Base-by-base conservation (phyloP, 2,888 invertebrate genomes). In the Drosophila maculinotata region DNA sequence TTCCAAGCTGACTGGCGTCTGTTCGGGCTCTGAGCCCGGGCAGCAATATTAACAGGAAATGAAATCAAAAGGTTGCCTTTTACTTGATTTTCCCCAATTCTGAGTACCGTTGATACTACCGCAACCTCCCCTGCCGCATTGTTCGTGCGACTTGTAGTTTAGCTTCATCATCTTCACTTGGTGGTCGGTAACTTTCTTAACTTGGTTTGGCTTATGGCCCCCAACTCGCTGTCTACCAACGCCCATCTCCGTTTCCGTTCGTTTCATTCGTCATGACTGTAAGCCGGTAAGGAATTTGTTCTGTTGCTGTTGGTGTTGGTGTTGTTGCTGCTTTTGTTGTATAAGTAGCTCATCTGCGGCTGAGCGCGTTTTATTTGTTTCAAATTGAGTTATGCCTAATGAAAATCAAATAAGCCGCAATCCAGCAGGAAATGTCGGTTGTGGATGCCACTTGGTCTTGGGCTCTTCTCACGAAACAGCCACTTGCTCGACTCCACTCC, bases 301-400 rank as follows among this genome's bases (percentile, higher is more conserved):
- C 35, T 52, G 41, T 51, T 62, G 38, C 52, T 69, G 45, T 30
- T 44, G 56, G 59, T 68, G 53, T 52, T 64, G 53, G 31, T 57
- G 39, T 30, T 51, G 38, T 47, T 58, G 58, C 20, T 53, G 35
- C 47, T 64, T 69, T 78, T 78, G 85, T 70, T 72, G 66, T 76
- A 74, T 79, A 82, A 83, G 83, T 73, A 85, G 83, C 83, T 84
- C 84, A 78, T 80, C 79, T 77, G 77, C 76, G 83, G 82, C 82
- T 76, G 82, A 79, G 78, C 75, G 67, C 73, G 75, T 81, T 84
- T 85, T 88, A 77, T 85, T 85, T 78, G 88, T 79, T 79, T 87
- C 80, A 84, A 89, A 89, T 89, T 87, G 87, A 89, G 88, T 89
- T 89, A 87, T 79, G 81, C 80, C 79, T 87, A 89, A 89, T 89